Evolutionary conservation across 2,113 vertebrate species (phyloP).

Genomic region (Anguilla rostrata): DNA sequence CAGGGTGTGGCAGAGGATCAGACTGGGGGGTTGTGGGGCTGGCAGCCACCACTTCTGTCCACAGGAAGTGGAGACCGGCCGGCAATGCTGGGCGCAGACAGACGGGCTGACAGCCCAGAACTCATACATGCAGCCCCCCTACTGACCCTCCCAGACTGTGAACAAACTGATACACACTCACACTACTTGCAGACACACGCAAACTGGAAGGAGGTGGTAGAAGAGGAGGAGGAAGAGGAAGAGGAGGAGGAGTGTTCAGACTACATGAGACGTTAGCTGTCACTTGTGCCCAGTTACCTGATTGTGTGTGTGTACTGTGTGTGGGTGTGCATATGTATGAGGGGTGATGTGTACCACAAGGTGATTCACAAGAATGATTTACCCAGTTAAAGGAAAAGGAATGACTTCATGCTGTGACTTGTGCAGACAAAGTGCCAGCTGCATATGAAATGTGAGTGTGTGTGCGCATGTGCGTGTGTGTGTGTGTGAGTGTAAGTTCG

Average conservation of each 20-base stretch:
- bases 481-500: too few relatives aligned
- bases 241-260: slow-evolving; percentile 21
- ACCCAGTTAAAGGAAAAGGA: too few relatives aligned
- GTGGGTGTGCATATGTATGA: neutral
- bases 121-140: neutral
- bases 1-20: neutral
- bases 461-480: too few relatives aligned
- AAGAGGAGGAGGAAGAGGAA: slow-evolving; percentile 22
- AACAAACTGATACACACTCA: neutral
- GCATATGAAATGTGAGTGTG: too few relatives aligned
- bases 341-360: too few relatives aligned
- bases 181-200: neutral
- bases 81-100: too few relatives aligned
- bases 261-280: slow-evolving; percentile 34
- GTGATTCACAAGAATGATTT: too few relatives aligned
- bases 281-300: neutral
- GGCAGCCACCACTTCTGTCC: neutral
- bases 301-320: neutral
- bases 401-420: too few relatives aligned
- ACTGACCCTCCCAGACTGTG: neutral
- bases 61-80: neutral
- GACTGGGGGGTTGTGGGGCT: neutral
- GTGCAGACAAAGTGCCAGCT: too few relatives aligned
- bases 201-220: slow-evolving; percentile 5
- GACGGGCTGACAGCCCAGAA: neutral